phyloP scores from a whole-genome alignment of 2,888 invertebrate species.

The Agapostemon virescens region DNA sequence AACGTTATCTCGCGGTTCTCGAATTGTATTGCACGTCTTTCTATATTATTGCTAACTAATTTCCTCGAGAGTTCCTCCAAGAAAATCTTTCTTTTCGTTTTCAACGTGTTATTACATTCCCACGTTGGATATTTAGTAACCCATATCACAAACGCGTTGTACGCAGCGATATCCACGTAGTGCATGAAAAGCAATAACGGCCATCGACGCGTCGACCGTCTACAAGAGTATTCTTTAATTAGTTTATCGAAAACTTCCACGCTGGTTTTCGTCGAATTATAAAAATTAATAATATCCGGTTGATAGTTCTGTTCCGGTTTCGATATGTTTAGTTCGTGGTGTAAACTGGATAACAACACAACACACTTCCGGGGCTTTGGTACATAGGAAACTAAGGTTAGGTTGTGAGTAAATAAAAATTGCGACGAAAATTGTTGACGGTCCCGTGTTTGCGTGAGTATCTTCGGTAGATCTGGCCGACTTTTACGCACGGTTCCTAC shows the following conservation, averaged over 20 bases:
- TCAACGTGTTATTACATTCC: not conserved
- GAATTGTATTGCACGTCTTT: constrained; percentile 15
- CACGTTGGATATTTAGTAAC: constrained; percentile 6
- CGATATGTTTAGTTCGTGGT: constrained; percentile 1
- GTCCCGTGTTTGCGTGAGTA: not conserved
- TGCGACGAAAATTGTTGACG: constrained; percentile 13
- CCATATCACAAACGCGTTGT: constrained; percentile 23
- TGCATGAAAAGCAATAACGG: constrained; percentile 16
- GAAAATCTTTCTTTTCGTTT: constrained; percentile 6
- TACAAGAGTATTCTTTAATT: constrained; percentile 17
- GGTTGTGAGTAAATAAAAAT: constrained; percentile 13
- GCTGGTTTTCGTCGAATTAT: constrained; percentile 6
- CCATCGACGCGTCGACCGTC: constrained; percentile 22
- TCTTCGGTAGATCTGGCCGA: not conserved
- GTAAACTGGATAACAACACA: constrained; percentile 14
- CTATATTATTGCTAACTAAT: constrained; percentile 18
- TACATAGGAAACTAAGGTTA: constrained; percentile 21
- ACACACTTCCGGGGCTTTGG: constrained; percentile 21
- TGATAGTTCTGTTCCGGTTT: constrained; percentile 9
- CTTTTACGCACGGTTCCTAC: constrained; percentile 8
- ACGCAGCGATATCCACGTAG: constrained; percentile 17
- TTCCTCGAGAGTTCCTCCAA: constrained; percentile 1
- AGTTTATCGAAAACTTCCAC: constrained; percentile 6
- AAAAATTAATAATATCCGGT: constrained; percentile 17
- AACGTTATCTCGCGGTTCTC: constrained; percentile 6